A percentile compares a stretch with the other conserved stretches of the same genome.
phyloP scores from a whole-genome alignment of 2,888 invertebrate genomes.

The Drosophila algonquin region DNA sequence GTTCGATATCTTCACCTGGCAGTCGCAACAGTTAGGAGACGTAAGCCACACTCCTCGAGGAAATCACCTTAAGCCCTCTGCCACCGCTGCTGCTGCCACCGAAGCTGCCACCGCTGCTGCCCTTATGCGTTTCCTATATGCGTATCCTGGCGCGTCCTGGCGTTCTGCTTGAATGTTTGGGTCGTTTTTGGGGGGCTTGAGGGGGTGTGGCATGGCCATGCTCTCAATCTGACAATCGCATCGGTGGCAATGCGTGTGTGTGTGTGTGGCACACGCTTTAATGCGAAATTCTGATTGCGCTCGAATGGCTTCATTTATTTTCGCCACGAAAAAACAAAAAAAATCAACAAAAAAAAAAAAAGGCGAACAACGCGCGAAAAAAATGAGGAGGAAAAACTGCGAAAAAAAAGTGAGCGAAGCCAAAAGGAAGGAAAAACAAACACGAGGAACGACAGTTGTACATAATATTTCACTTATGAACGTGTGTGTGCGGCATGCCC shows the following conservation, averaged over 20 bases:
- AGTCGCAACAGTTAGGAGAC: not conserved
- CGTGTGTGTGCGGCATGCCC: slow-evolving; percentile 44
- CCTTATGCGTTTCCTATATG: slow-evolving; percentile 18
- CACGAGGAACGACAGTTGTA: slow-evolving; percentile 77
- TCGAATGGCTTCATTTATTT: slow-evolving; percentile 79
- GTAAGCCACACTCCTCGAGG: slow-evolving; percentile 8
- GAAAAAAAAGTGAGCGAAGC: slow-evolving; percentile 23
- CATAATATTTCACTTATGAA: slow-evolving; percentile 79
- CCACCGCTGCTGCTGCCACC: not conserved
- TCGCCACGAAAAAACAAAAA: slow-evolving; percentile 35
- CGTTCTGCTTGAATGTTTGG: too few relatives aligned
- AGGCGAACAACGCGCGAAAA: slow-evolving; percentile 6
- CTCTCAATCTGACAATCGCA: slow-evolving; percentile 58
- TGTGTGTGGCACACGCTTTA: slow-evolving; percentile 61
- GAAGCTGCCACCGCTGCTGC: not conserved
- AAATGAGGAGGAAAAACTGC: slow-evolving; percentile 27
- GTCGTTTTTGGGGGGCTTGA: too few relatives aligned
- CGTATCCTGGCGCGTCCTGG: slow-evolving; percentile 1
- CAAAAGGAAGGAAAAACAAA: slow-evolving; percentile 59
- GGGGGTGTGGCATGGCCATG: slow-evolving; percentile 7
- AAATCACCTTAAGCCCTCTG: slow-evolving; percentile 18
- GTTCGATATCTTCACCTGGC: slow-evolving; percentile 16
- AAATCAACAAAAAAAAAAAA: slow-evolving; percentile 14
- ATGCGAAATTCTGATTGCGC: slow-evolving; percentile 78
- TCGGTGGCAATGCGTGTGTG: slow-evolving; percentile 62